phyloP scores from a whole-genome alignment of 2,888 invertebrate species.

The Pecten maximus region DNA sequence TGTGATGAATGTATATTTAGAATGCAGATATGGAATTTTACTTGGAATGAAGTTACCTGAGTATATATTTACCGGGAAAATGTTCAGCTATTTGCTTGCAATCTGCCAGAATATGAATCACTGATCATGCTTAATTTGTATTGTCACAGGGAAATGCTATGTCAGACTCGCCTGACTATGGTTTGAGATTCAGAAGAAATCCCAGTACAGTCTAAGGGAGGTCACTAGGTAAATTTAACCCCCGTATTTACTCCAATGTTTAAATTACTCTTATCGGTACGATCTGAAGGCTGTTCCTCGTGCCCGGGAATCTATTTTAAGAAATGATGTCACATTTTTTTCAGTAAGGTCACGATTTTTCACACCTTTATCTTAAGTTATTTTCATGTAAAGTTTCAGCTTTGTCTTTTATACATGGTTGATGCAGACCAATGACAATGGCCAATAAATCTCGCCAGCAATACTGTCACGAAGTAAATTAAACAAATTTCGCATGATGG shows the following conservation, averaged over 20 bases:
- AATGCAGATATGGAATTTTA: background rate
- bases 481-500: too few relatives aligned
- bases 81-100: background rate
- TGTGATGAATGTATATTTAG: too few relatives aligned
- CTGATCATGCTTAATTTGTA: too few relatives aligned
- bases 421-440: too few relatives aligned
- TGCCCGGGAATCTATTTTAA: background rate
- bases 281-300: background rate
- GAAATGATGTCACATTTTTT: constrained; percentile 24
- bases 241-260: background rate
- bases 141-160: background rate
- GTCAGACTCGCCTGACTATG: background rate
- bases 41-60: background rate
- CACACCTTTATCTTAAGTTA: too few relatives aligned
- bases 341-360: background rate
- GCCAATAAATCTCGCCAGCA: too few relatives aligned
- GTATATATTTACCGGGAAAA: background rate
- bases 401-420: too few relatives aligned
- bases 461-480: too few relatives aligned
- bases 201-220: background rate
- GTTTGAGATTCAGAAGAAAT: background rate
- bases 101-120: background rate
- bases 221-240: background rate
- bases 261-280: background rate
- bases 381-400: too few relatives aligned